Base-by-base conservation (phyloP, 2,888 invertebrate species). In the Podotricha telesiphe region DNA sequence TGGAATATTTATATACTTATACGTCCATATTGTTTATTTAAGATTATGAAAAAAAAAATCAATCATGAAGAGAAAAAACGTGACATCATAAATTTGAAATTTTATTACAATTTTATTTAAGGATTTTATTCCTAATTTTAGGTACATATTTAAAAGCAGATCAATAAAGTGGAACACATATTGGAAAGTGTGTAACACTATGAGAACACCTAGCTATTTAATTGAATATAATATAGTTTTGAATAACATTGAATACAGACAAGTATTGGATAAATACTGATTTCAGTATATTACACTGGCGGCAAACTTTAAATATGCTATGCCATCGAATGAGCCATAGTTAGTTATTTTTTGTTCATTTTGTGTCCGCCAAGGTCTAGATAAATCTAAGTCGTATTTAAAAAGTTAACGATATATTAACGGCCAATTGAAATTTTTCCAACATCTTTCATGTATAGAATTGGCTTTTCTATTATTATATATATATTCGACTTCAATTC, bases 41-140 rank as follows among this genome's bases (percentile, higher is more conserved):
- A n/a, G n/a, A 53, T 53, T 53, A 53, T 51, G 22, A 2, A 53
- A n/a, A 28, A 28, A 50, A 28, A 53, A n/a, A 42, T 42, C 42
- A 42, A 2, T 42, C 42, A 13, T 13, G 13, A 42, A 42, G 13
- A 42, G 13, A 42, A 13, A 8, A 42, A 13, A 42, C 13, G 42
- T 13, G 42, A 42, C 13, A 13, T 7, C 6, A 28, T 6, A 28
- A 28, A 28, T 6, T 28, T 28, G 3, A 28, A 28, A 28, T 2
- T 28, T 28, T 28, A 28, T 28, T 28, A 28, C 28, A 6, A 28
- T 28, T n/a, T n/a, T 28, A 28, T 28, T 28, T 4, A 2, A 28
- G 6, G 28, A 28, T 28, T 28, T 4, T 28, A 6, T 6, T 6
- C 28, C 2, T 4, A 28, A 28, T 28, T 28, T 28, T 28, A 28